These are phyloP conservation scores for Uria aalge DNA, from an alignment of 2,113 vertebrate genomes.

Conservation along the genomic window DNA sequence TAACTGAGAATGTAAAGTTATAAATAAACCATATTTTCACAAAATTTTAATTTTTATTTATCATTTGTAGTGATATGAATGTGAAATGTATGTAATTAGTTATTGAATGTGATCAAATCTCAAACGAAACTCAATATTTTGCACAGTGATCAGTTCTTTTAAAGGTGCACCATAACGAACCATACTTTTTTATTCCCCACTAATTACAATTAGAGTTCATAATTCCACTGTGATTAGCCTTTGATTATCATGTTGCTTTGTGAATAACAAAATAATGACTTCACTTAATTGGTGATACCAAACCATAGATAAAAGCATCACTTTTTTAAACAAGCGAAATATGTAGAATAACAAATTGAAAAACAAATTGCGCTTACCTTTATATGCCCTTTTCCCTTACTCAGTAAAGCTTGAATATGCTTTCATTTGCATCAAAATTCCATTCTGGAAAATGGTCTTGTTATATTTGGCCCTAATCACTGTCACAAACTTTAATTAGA, in stretches of 20 bases:
- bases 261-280: slow-evolving; percentile 28
- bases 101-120: neutral
- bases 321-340: neutral
- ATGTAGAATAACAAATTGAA: neutral
- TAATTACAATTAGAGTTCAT: slow-evolving; percentile 19
- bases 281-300: neutral
- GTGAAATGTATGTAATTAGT: neutral
- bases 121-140: neutral
- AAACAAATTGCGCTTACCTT: neutral
- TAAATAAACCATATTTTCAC: neutral
- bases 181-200: neutral
- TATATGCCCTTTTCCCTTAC: neutral
- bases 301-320: neutral
- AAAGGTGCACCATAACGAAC: neutral
- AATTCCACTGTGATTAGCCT: neutral
- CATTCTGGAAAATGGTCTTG: neutral
- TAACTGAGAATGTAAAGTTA: neutral
- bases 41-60: neutral
- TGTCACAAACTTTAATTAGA: neutral
- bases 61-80: neutral
- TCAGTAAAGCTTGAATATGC: neutral
- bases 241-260: neutral
- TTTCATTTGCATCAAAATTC: neutral
- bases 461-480: neutral
- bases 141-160: neutral